Base-by-base conservation (phyloP, 2,888 invertebrate genomes). In the Copidosoma aretas region DNA sequence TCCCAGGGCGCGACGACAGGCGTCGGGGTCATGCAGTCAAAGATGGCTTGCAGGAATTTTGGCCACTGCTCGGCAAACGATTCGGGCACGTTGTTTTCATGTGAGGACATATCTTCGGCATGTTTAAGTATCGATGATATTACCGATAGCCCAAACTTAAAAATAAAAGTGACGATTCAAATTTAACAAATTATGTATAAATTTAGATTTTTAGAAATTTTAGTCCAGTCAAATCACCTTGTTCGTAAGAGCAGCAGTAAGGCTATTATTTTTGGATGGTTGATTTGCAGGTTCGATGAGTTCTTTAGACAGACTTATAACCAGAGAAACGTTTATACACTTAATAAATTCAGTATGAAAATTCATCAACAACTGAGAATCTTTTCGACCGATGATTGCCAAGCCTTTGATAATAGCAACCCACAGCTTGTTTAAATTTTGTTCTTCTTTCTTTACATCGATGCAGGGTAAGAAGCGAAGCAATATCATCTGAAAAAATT, bases 401-500 rank as follows among this genome's bases (percentile, higher is more conserved):
- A 90, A 79, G 60, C 89, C 88, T 41, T 88, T 84, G 74, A 91
- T 81, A 52, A 90, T 84, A 53, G 86, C 86, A 67, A 85, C 82
- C 91, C 91, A 91, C 59, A 91, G 77, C 71, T 86, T 86, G 41
- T 87, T 85, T 49, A 88, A 79, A 17, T 88, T 87, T 22, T 77
- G 74, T 14, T 81, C 76, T 77, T 86, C 80, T 59, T 89, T 89
- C 1, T 84, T 77, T 1, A 85, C 77, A 5, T 84, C 84, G 69
- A 88, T 84, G 65, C 88, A 89, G 0, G 88, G 86, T 80, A 93
- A 84, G 77, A 93, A 87, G 68, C 93, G 88, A 39, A 89, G 84
- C 61, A 93, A 81, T 67, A 93, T 82, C 80, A 87, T 87, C 91
- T 93, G 81, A 24, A 82, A 83, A 24, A 57, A 46, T 46, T 10